A percentile compares a stretch with the other conserved stretches of the same genome.
phyloP scores from a whole-genome alignment of 2,113 vertebrate genomes.

The Sclerurus mexicanus region DNA sequence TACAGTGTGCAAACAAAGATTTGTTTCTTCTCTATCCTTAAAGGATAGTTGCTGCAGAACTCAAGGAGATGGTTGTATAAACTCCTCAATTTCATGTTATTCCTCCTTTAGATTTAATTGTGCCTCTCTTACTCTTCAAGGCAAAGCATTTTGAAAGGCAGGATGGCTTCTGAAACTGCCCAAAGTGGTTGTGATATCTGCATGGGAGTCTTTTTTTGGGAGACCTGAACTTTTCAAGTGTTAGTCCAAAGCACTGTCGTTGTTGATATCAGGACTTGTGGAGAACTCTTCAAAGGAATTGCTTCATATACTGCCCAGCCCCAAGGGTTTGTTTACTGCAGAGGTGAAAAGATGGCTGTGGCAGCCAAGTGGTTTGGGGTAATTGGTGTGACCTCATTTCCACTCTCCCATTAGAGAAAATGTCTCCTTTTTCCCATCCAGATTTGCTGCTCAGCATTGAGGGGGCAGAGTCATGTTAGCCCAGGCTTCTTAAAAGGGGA shows the following conservation, averaged over 20 bases:
- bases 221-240: neutral
- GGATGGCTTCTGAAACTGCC: constrained; percentile 35
- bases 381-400: neutral
- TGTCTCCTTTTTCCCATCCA: neutral
- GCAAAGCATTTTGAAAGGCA: neutral
- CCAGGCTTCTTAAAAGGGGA: neutral
- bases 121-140: constrained; percentile 34
- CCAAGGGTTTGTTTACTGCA: neutral
- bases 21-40: constrained; percentile 45
- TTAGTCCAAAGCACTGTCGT: neutral
- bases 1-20: constrained; percentile 37
- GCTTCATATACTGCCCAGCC: neutral
- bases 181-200: neutral
- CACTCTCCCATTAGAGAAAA: neutral
- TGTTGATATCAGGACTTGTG: neutral
- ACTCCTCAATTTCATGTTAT: neutral
- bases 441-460: neutral
- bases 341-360: neutral
- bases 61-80: constrained; percentile 15
- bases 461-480: neutral
- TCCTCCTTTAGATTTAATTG: constrained; percentile 1
- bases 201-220: neutral
- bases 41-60: neutral
- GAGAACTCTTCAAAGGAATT: neutral
- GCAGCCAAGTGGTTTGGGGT: neutral